These are phyloP conservation scores for Physella acuta DNA, from an alignment of 1,140 invertebrate species.

Conservation along the genomic window DNA sequence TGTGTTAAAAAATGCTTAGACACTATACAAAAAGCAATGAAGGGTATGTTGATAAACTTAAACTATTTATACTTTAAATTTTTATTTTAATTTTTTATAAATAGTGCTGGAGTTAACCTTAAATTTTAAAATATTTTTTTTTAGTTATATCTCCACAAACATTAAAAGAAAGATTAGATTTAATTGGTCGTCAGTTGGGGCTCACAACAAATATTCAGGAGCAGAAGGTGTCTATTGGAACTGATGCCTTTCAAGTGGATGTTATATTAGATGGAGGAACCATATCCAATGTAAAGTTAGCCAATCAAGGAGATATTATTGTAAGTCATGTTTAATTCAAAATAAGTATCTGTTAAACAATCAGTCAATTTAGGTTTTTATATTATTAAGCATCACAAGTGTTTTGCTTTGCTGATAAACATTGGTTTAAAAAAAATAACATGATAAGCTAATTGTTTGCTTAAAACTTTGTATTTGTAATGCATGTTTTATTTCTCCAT, in stretches of 20 bases:
- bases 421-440: too few species aligned
- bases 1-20: conserved; percentile 88
- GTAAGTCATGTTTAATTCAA: too few species aligned
- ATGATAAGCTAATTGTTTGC: too few species aligned
- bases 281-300: conserved; percentile 90
- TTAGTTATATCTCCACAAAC: conserved; percentile 82
- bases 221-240: conserved; percentile 71
- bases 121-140: conserved; percentile 34
- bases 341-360: too few species aligned
- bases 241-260: conserved; percentile 94
- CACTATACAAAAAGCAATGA: conserved; percentile 89
- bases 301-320: conserved; percentile 77
- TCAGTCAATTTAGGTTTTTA: too few species aligned
- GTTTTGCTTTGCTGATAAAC: too few species aligned
- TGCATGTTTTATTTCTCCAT: too few species aligned
- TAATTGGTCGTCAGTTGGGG: conserved; percentile 82
- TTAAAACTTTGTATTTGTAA: too few species aligned
- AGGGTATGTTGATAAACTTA: conserved; percentile 60
- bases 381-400: too few species aligned
- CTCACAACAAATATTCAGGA: conserved; percentile 71
- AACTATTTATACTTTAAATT: too few species aligned
- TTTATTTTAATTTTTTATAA: too few species aligned
- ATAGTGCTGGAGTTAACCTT: too few species aligned
- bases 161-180: conserved; percentile 88
- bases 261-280: conserved; percentile 77